A percentile compares a stretch with the other conserved stretches of the same genome.
phyloP scores from a whole-genome alignment of 2,888 invertebrate genomes.

The Hirtodrosophila duncani region DNA sequence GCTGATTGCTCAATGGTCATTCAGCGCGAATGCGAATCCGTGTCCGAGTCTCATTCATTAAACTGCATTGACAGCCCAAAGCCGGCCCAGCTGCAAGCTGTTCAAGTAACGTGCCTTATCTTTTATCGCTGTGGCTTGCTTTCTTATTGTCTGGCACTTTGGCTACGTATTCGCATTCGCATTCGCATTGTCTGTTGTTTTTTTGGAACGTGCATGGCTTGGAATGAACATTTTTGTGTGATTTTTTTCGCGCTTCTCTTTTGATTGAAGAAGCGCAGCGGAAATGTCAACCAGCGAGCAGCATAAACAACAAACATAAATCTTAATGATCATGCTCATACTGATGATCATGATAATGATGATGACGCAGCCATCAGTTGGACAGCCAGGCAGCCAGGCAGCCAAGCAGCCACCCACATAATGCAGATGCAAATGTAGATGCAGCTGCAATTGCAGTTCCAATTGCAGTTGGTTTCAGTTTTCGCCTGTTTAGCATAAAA shows the following conservation, averaged over 20 bases:
- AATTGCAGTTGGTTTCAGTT: slow-evolving; percentile 32
- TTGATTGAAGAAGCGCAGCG: slow-evolving; percentile 65
- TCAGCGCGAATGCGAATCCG: slow-evolving; percentile 18
- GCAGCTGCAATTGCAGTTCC: too few species aligned
- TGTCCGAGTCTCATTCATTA: slow-evolving; percentile 53
- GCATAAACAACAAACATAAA: slow-evolving; percentile 67
- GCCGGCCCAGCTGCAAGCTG: slow-evolving; percentile 6
- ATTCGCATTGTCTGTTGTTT: slow-evolving; percentile 34
- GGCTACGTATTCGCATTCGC: slow-evolving; percentile 45
- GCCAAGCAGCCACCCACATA: slow-evolving; percentile 33
- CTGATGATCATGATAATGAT: slow-evolving; percentile 9
- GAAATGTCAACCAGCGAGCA: slow-evolving; percentile 67
- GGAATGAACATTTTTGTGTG: too few species aligned
- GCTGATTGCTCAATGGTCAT: slow-evolving; percentile 61
- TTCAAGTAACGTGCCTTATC: slow-evolving; percentile 64
- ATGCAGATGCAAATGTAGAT: slow-evolving; percentile 22
- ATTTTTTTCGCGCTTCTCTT: slow-evolving; percentile 54
- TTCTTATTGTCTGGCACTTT: slow-evolving; percentile 66
- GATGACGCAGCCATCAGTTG: slow-evolving; percentile 18
- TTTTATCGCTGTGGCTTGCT: slow-evolving; percentile 61
- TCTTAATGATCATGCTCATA: slow-evolving; percentile 51
- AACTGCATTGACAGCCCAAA: slow-evolving; percentile 41
- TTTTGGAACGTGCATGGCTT: slow-evolving; percentile 31
- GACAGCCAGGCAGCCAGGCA: slow-evolving; percentile 17
- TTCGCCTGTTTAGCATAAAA: slow-evolving; percentile 37